These are phyloP conservation scores for Lepidothrix coronata DNA, from an alignment of 2,113 vertebrate species.

Conservation along the genomic window DNA sequence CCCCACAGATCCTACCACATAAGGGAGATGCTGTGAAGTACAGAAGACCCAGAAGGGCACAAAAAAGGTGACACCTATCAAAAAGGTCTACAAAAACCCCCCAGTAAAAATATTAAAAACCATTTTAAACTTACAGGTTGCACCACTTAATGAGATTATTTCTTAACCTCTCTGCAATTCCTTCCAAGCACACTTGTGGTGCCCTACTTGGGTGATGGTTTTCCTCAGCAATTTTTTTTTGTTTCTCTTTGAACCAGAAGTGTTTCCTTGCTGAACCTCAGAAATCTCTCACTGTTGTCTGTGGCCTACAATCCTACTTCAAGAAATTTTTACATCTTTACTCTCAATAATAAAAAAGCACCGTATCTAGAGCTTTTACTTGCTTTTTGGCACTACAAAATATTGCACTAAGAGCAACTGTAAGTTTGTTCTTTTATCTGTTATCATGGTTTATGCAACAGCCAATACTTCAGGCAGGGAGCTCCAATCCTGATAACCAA, in stretches of 20 bases:
- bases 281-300: neutral
- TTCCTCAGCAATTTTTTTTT: neutral
- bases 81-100: neutral
- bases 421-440: neutral
- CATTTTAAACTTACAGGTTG: neutral
- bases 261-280: neutral
- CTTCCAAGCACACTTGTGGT: neutral
- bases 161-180: neutral
- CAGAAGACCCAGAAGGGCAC: neutral
- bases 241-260: neutral
- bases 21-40: neutral
- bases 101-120: too few species aligned
- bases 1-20: rapidly evolving
- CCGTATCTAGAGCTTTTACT: rapidly evolving
- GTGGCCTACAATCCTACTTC: neutral
- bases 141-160: neutral
- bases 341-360: neutral
- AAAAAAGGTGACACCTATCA: neutral
- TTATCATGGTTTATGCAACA: neutral
- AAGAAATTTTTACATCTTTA: neutral
- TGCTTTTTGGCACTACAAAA: neutral
- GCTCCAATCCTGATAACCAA: neutral
- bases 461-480: neutral
- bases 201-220: neutral
- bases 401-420: neutral